Conservation (phyloP, 2,113 vertebrate genomes). For the Gambusia affinis region DNA sequence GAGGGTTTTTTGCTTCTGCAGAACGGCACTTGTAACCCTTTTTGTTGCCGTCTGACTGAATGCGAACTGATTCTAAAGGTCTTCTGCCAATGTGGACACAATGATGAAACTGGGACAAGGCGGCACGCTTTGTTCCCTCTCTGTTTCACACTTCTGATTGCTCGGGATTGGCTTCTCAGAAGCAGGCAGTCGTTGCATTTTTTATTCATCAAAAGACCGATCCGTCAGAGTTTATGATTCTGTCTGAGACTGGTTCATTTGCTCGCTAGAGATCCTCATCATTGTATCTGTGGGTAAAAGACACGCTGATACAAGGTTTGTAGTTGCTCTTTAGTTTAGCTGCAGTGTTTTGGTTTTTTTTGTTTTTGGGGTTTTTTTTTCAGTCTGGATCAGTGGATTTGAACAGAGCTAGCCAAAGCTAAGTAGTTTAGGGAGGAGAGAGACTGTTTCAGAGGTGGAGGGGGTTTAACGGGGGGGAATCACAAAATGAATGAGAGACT, state of each 20-base stretch:
- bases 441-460: neutral
- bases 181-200: neutral
- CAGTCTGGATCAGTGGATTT: slow-evolving; percentile 45
- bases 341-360: slow-evolving; percentile 5
- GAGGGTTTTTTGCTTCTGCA: neutral
- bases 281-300: slow-evolving; percentile 18
- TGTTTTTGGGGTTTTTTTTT: neutral
- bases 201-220: slow-evolving; percentile 11
- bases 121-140: slow-evolving; percentile 27
- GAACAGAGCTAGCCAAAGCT: slow-evolving; percentile 38
- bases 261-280: neutral
- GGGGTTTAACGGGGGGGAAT: slow-evolving; percentile 38
- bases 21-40: slow-evolving; percentile 10
- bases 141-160: slow-evolving; percentile 45
- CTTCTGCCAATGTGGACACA: slow-evolving; percentile 55
- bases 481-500: slow-evolving; percentile 58
- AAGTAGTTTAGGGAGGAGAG: slow-evolving; percentile 50
- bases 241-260: slow-evolving; percentile 12
- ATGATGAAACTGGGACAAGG: slow-evolving; percentile 61
- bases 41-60: slow-evolving; percentile 48
- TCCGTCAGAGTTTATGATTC: slow-evolving; percentile 15
- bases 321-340: slow-evolving; percentile 12
- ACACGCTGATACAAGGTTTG: slow-evolving; percentile 22
- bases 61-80: slow-evolving; percentile 50
- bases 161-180: slow-evolving; percentile 34